These are phyloP conservation scores for Trachops cirrhosus DNA, from an alignment of 2,797 vertebrate species.

Conservation along the genomic window DNA sequence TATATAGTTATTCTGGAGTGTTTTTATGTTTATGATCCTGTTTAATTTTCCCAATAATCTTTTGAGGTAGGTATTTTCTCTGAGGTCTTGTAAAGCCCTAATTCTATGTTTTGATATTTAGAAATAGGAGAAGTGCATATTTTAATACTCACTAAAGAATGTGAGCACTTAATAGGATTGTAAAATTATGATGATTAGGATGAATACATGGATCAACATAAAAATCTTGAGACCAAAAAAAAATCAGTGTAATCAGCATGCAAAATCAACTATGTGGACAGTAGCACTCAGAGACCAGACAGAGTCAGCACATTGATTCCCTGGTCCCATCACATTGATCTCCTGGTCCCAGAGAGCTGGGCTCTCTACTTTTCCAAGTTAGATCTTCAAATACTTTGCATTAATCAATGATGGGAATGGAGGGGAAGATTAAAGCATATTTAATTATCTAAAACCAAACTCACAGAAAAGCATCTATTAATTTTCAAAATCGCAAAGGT, in stretches of 20 bases:
- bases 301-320: not conserved
- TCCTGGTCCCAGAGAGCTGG: not conserved
- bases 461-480: conserved; percentile 1
- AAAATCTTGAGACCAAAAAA: not conserved
- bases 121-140: not conserved
- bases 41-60: not conserved
- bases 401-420: not conserved
- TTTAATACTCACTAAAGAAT: not conserved
- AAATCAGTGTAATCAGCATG: not conserved
- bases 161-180: not conserved
- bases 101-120: not conserved
- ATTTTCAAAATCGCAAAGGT: not conserved
- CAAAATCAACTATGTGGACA: not conserved
- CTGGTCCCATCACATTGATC: not conserved
- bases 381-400: not conserved
- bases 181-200: not conserved
- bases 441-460: conserved; percentile 11
- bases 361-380: not conserved
- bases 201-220: not conserved
- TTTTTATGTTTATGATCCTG: not conserved
- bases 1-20: not conserved
- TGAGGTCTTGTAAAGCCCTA: not conserved
- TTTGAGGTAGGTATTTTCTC: not conserved
- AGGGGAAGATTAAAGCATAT: not conserved
- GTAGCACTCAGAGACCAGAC: no score